A percentile compares a stretch with the other conserved stretches of the same genome.
Evolutionary conservation across 2,797 vertebrate genomes (phyloP).

Genomic region (Phalanger gymnotis): DNA sequence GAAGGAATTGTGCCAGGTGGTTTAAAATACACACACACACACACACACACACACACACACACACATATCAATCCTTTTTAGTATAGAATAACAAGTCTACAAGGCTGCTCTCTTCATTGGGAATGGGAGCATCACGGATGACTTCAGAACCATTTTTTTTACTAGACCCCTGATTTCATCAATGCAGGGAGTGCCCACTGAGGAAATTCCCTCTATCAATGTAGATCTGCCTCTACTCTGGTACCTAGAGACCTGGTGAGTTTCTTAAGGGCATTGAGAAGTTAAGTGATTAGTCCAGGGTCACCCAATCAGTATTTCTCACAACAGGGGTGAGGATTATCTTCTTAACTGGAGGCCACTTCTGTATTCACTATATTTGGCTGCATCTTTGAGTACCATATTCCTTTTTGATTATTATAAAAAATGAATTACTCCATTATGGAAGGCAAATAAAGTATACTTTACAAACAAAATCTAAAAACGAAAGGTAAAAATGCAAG

Average conservation of each 20-base stretch:
- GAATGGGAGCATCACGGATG: slow-evolving; percentile 44
- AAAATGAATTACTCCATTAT: not conserved
- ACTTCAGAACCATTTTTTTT: slow-evolving; percentile 25
- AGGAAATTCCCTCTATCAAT: not conserved
- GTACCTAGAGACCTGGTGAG: no score
- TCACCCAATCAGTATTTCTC: not conserved
- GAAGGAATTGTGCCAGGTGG: slow-evolving; percentile 67
- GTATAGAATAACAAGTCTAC: slow-evolving; percentile 41
- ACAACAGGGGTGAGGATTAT: not conserved
- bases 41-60: no score
- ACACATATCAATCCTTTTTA: slow-evolving; percentile 62
- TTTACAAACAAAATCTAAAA: slow-evolving; percentile 49
- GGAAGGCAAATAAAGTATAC: not conserved
- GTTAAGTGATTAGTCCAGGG: not conserved
- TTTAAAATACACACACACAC: not conserved
- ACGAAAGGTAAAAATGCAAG: not conserved
- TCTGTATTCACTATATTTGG: not conserved
- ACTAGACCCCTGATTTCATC: not conserved
- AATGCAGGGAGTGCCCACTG: not conserved
- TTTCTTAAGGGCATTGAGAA: not conserved
- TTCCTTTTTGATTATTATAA: not conserved
- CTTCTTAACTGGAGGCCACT: not conserved
- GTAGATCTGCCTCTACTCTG: not conserved
- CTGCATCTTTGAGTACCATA: not conserved
- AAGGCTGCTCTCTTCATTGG: slow-evolving; percentile 12